Conservation (phyloP, 2,797 vertebrate species). For the Tauraco hartlaubi region DNA sequence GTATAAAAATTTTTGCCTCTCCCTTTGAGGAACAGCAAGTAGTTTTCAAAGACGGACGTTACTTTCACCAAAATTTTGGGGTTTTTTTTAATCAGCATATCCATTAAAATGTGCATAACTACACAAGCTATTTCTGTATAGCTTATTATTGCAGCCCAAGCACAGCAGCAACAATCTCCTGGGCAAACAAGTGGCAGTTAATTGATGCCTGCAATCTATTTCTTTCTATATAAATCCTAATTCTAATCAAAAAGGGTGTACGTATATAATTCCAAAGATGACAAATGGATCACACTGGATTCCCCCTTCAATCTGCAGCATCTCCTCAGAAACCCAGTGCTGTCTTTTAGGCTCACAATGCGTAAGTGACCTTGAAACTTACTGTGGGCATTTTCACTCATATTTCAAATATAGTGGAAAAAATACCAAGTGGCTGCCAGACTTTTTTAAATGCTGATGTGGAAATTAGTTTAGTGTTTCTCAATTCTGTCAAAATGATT, state of each 20-base stretch:
- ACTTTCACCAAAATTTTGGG: neutral
- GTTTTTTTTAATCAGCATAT: neutral
- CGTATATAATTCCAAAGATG: neutral
- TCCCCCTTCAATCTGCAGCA: neutral
- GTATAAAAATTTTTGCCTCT: neutral
- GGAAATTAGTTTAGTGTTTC: constrained; percentile 1
- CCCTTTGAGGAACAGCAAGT: neutral
- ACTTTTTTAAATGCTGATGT: neutral
- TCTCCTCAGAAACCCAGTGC: neutral
- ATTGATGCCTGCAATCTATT: neutral
- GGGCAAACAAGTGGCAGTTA: neutral
- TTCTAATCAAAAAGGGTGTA: neutral
- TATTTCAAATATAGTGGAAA: neutral
- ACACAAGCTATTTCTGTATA: neutral
- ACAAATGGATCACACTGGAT: neutral
- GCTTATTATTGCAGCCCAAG: neutral
- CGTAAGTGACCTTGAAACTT: neutral
- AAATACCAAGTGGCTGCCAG: neutral
- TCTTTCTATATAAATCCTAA: neutral
- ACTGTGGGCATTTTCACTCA: neutral
- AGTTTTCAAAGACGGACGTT: neutral
- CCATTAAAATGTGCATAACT: neutral
- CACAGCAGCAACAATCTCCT: neutral
- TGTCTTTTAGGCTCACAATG: neutral
- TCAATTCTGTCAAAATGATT: neutral